A percentile compares a stretch with the other conserved stretches of the same genome.
These are phyloP conservation scores for Drosophila malerkotliana DNA, from an alignment of 1,140 invertebrate genomes.

Conservation along the genomic window DNA sequence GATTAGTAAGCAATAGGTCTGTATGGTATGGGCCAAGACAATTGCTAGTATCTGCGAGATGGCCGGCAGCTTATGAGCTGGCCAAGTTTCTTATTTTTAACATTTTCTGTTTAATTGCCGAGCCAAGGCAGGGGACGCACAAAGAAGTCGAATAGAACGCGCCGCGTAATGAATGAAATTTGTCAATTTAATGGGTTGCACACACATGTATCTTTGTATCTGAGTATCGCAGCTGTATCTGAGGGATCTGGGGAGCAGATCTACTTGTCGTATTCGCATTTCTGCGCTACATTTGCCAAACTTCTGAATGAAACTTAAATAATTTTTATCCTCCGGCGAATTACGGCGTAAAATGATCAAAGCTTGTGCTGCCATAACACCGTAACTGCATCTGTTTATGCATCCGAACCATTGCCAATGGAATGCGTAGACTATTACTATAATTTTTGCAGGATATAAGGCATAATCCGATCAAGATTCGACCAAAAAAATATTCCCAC, in stretches of 20 bases:
- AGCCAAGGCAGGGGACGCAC: conserved; percentile 26
- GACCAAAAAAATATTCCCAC: neutral
- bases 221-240: conserved; percentile 4
- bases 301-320: conserved; percentile 53
- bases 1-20: conserved; percentile 15
- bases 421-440: conserved; percentile 31
- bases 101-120: conserved; percentile 66
- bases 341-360: conserved; percentile 77
- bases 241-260: neutral
- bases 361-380: conserved; percentile 33
- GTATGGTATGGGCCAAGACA: conserved; percentile 11
- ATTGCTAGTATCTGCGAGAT: conserved; percentile 46
- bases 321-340: conserved; percentile 52
- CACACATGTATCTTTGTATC: conserved; percentile 27
- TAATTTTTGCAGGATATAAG: neutral
- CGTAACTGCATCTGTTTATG: conserved; percentile 51
- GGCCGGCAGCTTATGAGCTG: neutral
- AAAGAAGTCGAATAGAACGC: conserved; percentile 55
- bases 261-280: conserved; percentile 25
- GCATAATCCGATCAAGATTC: neutral
- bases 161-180: conserved; percentile 74
- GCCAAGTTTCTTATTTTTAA: conserved; percentile 31
- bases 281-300: conserved; percentile 50
- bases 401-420: conserved; percentile 5
- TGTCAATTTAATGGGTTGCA: conserved; percentile 71